These are phyloP conservation scores for Pangasius mekongensis DNA, from an alignment of 2,797 vertebrate genomes.

Conservation along the genomic window DNA sequence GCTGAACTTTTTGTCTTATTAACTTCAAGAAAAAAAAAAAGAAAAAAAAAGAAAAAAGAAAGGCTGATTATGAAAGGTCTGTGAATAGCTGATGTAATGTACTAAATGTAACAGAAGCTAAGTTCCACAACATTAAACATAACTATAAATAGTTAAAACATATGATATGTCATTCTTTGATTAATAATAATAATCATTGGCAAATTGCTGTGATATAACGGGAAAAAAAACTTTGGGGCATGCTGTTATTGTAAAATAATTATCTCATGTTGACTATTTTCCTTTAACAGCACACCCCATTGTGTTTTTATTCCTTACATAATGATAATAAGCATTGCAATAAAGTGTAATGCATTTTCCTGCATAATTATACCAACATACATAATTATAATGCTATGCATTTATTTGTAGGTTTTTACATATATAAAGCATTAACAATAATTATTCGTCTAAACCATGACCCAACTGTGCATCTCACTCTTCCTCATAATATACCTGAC, in stretches of 20 bases:
- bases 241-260: not conserved
- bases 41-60: not conserved
- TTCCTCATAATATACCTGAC: constrained; percentile 29
- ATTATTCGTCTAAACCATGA: not conserved
- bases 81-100: not conserved
- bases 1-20: not conserved
- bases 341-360: not conserved
- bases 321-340: not conserved
- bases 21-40: not conserved
- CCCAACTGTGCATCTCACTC: not conserved
- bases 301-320: not conserved
- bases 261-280: not conserved
- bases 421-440: not conserved
- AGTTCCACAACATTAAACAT: not conserved
- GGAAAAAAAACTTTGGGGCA: too few relatives aligned
- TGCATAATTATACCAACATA: not conserved
- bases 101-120: not conserved
- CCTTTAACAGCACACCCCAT: too few relatives aligned
- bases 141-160: not conserved
- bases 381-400: not conserved
- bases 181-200: not conserved
- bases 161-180: not conserved
- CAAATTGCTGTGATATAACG: not conserved
- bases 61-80: not conserved
- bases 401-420: not conserved